These are phyloP conservation scores for Callionymus lyra DNA, from an alignment of 2,113 vertebrate species.

Conservation along the genomic window DNA sequence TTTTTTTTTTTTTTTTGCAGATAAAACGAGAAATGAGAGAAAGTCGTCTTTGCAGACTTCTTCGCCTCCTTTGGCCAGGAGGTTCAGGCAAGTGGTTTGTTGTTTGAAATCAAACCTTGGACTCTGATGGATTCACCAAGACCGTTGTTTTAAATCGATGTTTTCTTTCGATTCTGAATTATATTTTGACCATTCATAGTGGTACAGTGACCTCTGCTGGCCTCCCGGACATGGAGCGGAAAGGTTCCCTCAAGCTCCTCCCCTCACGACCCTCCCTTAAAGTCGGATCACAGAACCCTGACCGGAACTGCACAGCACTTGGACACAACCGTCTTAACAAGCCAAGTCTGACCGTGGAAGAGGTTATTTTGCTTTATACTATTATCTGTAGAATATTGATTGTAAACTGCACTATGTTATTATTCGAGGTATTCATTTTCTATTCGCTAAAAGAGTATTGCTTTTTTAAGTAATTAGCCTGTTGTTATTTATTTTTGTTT, in stretches of 20 bases:
- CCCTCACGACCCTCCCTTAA: conserved; percentile 40
- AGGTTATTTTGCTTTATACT: conserved; percentile 45
- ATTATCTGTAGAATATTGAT: no score
- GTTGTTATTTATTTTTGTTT: no score
- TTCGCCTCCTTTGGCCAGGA: conserved; percentile 48
- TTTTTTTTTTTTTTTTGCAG: conserved; percentile 28
- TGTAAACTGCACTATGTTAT: no score
- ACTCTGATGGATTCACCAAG: background rate
- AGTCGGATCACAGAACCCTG: conserved; percentile 19
- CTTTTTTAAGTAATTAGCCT: no score
- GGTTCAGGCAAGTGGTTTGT: conserved; percentile 50
- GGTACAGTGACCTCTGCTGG: conserved; percentile 30
- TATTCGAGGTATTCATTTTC: no score
- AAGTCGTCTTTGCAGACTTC: conserved; percentile 37
- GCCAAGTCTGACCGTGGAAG: conserved; percentile 65
- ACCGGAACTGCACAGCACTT: conserved; percentile 25
- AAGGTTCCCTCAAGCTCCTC: conserved; percentile 56
- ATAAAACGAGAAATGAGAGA: conserved; percentile 47
- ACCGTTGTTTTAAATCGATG: background rate
- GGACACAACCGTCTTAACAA: conserved; percentile 52
- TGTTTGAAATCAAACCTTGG: background rate
- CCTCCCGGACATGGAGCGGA: conserved; percentile 45
- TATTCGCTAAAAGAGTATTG: no score
- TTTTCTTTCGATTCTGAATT: background rate
- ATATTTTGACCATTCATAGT: conserved; percentile 19